Percentiles rank a stretch among this genome's conserved stretches.
Evolutionary conservation across 1,140 invertebrate species (phyloP).

Genomic region (Neelides sp.): DNA sequence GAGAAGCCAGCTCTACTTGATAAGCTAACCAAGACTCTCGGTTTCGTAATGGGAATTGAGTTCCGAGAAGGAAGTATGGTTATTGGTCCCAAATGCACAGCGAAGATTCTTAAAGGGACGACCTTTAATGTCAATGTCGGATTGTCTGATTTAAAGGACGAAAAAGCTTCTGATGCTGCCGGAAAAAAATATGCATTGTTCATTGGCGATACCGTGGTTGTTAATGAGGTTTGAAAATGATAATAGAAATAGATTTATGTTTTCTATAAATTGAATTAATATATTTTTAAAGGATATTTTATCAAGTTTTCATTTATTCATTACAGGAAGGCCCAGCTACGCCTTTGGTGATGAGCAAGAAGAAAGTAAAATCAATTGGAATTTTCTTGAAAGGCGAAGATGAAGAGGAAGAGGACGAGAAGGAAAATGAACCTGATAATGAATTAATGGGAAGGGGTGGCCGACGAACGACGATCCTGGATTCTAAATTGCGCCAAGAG

Average conservation of each 20-base stretch:
- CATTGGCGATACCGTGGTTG: constrained; percentile 89
- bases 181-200: constrained; percentile 88
- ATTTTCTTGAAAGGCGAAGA: constrained; percentile 83
- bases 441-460: constrained; percentile 62
- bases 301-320: constrained; percentile 18
- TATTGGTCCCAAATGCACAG: constrained; percentile 76
- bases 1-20: constrained; percentile 75
- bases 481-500: constrained; percentile 86
- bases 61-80: constrained; percentile 89
- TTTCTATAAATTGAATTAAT: constrained; percentile 1
- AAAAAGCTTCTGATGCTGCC: constrained; percentile 66
- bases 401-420: constrained; percentile 66
- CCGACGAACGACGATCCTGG: constrained; percentile 83
- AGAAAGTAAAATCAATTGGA: constrained; percentile 90
- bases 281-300: too few relatives aligned
- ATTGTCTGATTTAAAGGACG: constrained; percentile 73
- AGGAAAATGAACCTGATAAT: constrained; percentile 50
- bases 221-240: constrained; percentile 56
- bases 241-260: not conserved
- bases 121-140: constrained; percentile 94
- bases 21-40: constrained; percentile 87
- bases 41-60: constrained; percentile 95
- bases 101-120: constrained; percentile 82
- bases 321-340: constrained; percentile 60
- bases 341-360: constrained; percentile 81